Conservation (phyloP, 2,797 vertebrate genomes). For the Holocentrus rufus region DNA sequence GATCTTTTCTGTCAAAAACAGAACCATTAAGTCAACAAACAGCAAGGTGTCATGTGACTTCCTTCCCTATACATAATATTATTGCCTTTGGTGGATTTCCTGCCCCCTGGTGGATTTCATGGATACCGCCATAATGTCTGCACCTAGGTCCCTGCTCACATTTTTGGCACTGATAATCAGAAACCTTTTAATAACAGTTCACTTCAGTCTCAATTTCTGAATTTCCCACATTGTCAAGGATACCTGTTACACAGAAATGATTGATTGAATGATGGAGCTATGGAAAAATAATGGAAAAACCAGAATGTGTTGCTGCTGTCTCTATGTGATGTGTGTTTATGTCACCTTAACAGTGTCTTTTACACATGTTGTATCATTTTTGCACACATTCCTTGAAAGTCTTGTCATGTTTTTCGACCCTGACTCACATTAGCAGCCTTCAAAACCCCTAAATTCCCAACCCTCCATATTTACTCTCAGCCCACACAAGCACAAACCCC, state of each 20-base stretch:
- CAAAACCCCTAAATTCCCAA: slow-evolving; percentile 29
- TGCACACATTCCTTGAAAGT: slow-evolving; percentile 33
- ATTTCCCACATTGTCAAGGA: no score
- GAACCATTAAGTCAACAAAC: no score
- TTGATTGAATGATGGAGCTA: no score
- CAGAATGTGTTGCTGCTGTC: neutral
- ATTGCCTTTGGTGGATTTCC: no score
- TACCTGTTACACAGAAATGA: no score
- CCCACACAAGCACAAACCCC: slow-evolving; percentile 47
- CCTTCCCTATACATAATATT: no score
- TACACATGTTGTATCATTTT: slow-evolving; percentile 33
- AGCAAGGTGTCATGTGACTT: no score
- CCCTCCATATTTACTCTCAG: slow-evolving; percentile 51
- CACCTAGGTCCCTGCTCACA: no score
- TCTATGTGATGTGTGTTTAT: slow-evolving; percentile 13
- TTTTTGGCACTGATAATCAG: slow-evolving; percentile 26
- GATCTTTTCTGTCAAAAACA: no score
- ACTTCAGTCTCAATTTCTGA: neutral
- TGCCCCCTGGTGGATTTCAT: no score
- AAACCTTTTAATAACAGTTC: slow-evolving; percentile 22
- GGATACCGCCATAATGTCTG: no score
- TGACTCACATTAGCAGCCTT: slow-evolving; percentile 18
- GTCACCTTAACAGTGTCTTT: slow-evolving; percentile 28
- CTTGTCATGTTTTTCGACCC: slow-evolving; percentile 21
- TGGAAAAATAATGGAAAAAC: slow-evolving; percentile 1